A percentile compares a stretch with the other conserved stretches of the same genome.
phyloP scores from a whole-genome alignment of 2,888 invertebrate genomes.

The Scrobipalpa atriplicella region DNA sequence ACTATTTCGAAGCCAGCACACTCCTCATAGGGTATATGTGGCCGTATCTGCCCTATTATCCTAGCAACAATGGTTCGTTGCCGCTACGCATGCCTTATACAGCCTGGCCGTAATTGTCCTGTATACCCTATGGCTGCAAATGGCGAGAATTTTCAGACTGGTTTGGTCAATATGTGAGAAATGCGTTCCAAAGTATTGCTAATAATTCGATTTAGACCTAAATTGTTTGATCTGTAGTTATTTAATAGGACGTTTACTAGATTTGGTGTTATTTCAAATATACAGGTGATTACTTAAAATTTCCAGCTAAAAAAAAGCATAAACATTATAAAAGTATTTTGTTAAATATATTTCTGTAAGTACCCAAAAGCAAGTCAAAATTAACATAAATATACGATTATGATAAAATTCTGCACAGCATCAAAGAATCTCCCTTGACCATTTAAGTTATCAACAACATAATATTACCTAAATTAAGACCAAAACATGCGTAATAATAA shows the following conservation, averaged over 20 bases:
- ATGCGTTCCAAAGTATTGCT: constrained; percentile 4
- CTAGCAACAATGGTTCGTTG: constrained; percentile 18
- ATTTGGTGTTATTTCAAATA: constrained; percentile 3
- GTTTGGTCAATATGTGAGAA: constrained; percentile 21
- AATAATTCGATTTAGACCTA: constrained; percentile 4
- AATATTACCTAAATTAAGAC: constrained; percentile 6
- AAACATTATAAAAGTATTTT: neutral
- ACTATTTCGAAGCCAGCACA: constrained; percentile 1
- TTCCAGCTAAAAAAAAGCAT: neutral
- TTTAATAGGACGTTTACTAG: neutral
- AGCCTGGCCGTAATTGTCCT: constrained; percentile 15
- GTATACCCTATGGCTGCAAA: constrained; percentile 17
- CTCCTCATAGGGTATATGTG: constrained; percentile 21
- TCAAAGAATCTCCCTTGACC: neutral
- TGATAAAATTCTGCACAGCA: neutral
- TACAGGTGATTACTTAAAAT: too few species aligned
- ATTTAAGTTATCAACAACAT: constrained; percentile 1
- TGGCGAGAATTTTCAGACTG: constrained; percentile 5
- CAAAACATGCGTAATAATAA: constrained; percentile 1
- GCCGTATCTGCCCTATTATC: constrained; percentile 18
- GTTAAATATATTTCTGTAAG: neutral
- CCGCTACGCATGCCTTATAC: constrained; percentile 17
- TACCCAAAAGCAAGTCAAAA: neutral
- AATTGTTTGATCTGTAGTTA: neutral
- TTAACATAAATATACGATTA: neutral